A percentile compares a stretch with the other conserved stretches of the same genome.
These are phyloP conservation scores for Halichoerus grypus DNA, from an alignment of 2,113 vertebrate species.

Conservation along the genomic window DNA sequence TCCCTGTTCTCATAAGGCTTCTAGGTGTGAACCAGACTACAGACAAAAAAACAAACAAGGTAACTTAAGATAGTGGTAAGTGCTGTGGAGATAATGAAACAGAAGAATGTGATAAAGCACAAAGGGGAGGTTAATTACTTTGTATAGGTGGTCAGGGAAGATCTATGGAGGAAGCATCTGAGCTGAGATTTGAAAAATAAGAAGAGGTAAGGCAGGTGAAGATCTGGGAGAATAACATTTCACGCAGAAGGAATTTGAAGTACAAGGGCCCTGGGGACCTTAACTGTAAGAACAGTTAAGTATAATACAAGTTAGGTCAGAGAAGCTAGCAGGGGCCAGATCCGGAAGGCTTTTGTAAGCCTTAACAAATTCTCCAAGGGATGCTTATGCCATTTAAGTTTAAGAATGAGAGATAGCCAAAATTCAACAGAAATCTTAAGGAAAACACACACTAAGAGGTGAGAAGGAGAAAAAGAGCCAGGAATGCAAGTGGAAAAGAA, in stretches of 20 bases:
- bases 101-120: neutral
- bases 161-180: neutral
- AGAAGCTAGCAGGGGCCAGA: neutral
- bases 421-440: neutral
- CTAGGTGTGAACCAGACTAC: neutral
- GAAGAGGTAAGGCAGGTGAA: neutral
- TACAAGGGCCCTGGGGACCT: neutral
- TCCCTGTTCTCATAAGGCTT: neutral
- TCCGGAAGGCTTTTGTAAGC: neutral
- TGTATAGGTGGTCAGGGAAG: neutral
- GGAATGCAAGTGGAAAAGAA: conserved; percentile 10
- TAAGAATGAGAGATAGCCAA: neutral
- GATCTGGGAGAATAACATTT: neutral
- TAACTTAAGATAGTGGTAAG: neutral
- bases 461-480: neutral
- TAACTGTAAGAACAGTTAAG: neutral
- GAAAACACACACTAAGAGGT: conserved; percentile 6
- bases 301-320: neutral
- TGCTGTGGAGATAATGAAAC: neutral
- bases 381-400: neutral
- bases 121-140: neutral
- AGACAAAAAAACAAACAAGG: conserved; percentile 39
- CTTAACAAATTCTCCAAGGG: conserved; percentile 11
- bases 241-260: neutral
- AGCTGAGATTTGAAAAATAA: neutral